Base-by-base conservation (phyloP, 2,113 vertebrate genomes). In the Raphicerus campestris region DNA sequence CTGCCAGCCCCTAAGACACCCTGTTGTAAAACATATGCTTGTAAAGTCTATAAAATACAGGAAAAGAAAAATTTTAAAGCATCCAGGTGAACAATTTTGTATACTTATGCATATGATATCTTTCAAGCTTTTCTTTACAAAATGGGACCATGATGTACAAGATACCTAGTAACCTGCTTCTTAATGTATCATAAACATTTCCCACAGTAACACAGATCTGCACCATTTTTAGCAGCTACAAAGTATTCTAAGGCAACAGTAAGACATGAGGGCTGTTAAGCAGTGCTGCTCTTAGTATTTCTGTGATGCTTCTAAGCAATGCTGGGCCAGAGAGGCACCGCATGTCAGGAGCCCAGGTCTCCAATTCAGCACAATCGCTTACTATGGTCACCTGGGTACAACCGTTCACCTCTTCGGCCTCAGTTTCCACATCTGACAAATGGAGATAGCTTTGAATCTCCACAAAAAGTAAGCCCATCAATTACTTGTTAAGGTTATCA, bases 1-100 rank as follows among this genome's bases (percentile, higher is more conserved):
- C 10, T 39, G 42, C 45, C 24, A 73, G 22, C 7, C 70, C 89
- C 47, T 53, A 10, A 51, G 56, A 15, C 22, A 73, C 2, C 24
- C 26, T 39, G 19, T 2, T 66, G 22, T 93, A 96, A 95, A 93
- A 95, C 17, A 89, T n/a, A 39, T 2, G 53, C 47, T 87, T 91
- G 10, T n/a, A 89, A 96, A 93, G 47, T 42, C 66, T 80, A 96
- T 19, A 80, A 96, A 95, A 85, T 39, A 82, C 19, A 78, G 14
- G 56, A 84, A 89, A 89, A 58, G 30, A 90, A 60, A 85, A 88
- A 56, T 4, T 78, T 78, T 2, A 77, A 93, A 92, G 45, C 10
- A 75, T 53, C 24, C 20, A 81, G 19, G 28, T 47, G 56, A 77
- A 85, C 7, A 16, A 92, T 20, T 89, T n/a, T 90, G 15, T 93